These are phyloP conservation scores for Onychostruthus taczanowskii DNA, from an alignment of 2,113 vertebrate genomes.

Conservation along the genomic window DNA sequence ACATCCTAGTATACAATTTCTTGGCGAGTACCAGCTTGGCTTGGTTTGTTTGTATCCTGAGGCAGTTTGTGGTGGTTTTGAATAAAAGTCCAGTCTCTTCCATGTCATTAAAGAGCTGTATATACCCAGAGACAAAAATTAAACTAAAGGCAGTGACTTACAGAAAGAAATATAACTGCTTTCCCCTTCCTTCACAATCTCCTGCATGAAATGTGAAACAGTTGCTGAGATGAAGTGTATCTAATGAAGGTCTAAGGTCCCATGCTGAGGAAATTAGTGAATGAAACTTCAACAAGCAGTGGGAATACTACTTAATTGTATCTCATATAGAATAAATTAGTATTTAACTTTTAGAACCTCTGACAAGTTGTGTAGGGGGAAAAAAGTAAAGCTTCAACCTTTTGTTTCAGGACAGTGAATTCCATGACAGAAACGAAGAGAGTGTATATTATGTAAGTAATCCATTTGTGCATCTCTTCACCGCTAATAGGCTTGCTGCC, in stretches of 20 bases:
- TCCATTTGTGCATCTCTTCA: constrained; percentile 63
- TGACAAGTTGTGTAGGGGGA: neutral
- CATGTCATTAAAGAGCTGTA: neutral
- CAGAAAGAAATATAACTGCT: neutral
- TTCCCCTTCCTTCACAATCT: neutral
- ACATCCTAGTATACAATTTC: neutral
- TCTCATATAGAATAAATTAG: constrained; percentile 54
- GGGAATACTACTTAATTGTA: constrained; percentile 31
- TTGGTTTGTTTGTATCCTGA: neutral
- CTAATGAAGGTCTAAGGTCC: neutral
- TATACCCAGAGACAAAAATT: neutral
- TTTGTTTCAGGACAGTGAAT: constrained; percentile 44
- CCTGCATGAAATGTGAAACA: neutral
- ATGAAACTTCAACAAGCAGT: constrained; percentile 23
- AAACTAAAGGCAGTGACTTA: neutral
- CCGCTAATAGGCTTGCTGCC: constrained; percentile 58
- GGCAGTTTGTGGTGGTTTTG: neutral
- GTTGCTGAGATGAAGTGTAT: neutral
- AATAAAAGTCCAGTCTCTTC: neutral
- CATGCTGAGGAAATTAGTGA: constrained; percentile 32
- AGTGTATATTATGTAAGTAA: constrained; percentile 58
- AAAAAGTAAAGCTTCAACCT: constrained; percentile 29
- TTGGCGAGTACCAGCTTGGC: neutral
- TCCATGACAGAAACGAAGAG: constrained; percentile 60
- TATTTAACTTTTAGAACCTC: constrained; percentile 17